These are phyloP conservation scores for Mastigias papua DNA, from an alignment of 30 jellyfish, hydroid and myxozoan genomes.

Conservation along the genomic window DNA sequence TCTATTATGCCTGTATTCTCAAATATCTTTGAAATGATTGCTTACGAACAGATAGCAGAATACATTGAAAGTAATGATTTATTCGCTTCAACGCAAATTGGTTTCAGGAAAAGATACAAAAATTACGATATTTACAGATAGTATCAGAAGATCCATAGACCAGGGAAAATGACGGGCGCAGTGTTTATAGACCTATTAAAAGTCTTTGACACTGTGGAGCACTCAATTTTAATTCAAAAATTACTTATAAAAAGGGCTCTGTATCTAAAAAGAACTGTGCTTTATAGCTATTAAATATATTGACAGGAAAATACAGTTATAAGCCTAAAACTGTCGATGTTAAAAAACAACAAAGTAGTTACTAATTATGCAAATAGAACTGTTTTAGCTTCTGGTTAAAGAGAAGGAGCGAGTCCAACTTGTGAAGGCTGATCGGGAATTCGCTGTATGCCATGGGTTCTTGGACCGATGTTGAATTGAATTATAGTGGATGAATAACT, in stretches of 20 bases:
- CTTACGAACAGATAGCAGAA: slow-evolving; percentile 62
- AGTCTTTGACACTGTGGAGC: slow-evolving; percentile 56
- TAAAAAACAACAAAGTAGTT: no score
- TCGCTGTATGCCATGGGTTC: no score
- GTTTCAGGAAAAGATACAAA: slow-evolving; percentile 49
- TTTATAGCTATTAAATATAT: no score
- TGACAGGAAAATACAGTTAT: no score
- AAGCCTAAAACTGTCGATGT: no score
- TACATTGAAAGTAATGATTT: slow-evolving; percentile 25
- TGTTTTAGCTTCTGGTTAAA: no score
- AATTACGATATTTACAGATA: slow-evolving; percentile 32
- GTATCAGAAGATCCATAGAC: slow-evolving; percentile 35
- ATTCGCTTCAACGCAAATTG: slow-evolving; percentile 38
- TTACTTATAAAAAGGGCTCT: no score
- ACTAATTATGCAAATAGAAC: no score
- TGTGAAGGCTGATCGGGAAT: no score
- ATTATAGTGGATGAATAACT: slow-evolving; percentile 18
- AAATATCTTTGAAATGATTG: slow-evolving; percentile 44
- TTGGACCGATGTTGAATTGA: slow-evolving; percentile 17
- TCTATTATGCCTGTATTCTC: slow-evolving; percentile 45
- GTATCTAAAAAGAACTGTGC: no score
- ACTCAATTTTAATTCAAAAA: slow-evolving; percentile 13
- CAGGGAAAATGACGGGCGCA: slow-evolving; percentile 53
- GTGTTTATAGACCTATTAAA: slow-evolving; percentile 51
- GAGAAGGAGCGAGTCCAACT: no score